phyloP scores from a whole-genome alignment of 1,140 invertebrate species.

The Berghia stephanieae region DNA sequence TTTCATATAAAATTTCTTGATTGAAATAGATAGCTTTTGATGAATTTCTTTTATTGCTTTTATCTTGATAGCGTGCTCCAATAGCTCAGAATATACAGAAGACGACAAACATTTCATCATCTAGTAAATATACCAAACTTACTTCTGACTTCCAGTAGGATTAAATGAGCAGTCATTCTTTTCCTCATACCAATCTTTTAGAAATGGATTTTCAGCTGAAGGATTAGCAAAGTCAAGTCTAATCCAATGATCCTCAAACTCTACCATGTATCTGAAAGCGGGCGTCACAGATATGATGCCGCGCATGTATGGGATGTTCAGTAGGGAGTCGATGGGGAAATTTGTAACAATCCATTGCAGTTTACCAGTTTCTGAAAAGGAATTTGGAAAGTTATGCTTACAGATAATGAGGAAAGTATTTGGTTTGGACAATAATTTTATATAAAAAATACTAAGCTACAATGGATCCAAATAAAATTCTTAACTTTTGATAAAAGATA shows the following conservation, averaged over 20 bases:
- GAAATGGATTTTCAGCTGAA: constrained; percentile 63
- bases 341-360: constrained; percentile 61
- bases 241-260: constrained; percentile 65
- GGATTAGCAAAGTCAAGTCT: constrained; percentile 57
- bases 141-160: constrained; percentile 10
- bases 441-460: background rate
- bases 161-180: constrained; percentile 43
- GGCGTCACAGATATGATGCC: constrained; percentile 57
- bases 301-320: constrained; percentile 46
- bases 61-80: too few relatives aligned
- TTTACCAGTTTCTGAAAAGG: constrained; percentile 37
- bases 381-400: background rate
- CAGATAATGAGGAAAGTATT: too few relatives aligned
- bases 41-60: too few relatives aligned
- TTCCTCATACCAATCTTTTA: constrained; percentile 62
- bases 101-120: constrained; percentile 9
- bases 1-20: too few relatives aligned
- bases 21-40: too few relatives aligned
- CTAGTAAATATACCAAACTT: background rate
- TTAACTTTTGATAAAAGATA: too few relatives aligned
- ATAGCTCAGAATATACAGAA: too few relatives aligned
- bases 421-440: too few relatives aligned
- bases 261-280: constrained; percentile 49
- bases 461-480: constrained; percentile 41
- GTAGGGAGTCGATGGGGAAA: constrained; percentile 44